Base-by-base conservation (phyloP, 92 coral and sea anemone genomes). In the Porites evermanni region DNA sequence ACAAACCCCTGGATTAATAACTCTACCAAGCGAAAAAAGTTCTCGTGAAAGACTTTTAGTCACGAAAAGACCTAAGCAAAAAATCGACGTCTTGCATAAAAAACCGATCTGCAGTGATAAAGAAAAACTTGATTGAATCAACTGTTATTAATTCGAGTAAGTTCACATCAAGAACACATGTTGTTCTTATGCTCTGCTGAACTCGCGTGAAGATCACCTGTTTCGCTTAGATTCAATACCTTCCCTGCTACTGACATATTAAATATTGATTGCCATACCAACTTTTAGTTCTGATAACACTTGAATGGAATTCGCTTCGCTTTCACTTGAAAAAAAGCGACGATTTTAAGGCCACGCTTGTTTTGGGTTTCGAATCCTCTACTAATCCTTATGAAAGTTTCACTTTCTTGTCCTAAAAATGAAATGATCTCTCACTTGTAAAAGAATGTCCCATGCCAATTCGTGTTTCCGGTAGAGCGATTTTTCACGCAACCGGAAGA, bases 401-500 rank as follows among this genome's bases (percentile, higher is more conserved):
- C 77, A 70, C 24, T 86, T 69, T 69, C 71, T 70, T 5, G 32
- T 77, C 51, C 71, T 71, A 51, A 67, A 54, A 54, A 32, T 11
- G 29, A 29, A 61, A 58, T 56, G 18, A 32, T 20, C 32, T 69
- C 47, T 80, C 8, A 17, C 16, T 18, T 16, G 56, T 0, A 54
- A 5, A 26, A 50, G 79, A 77, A 84, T 64, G 74, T 56, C 66
- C 53, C 38, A 12, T 61, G 67, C 67, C 58, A 58, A 67, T 79
- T 19, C 66, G n/a, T 67, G 82, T 54, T 76, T 88, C 94, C 84
- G 82, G 72, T 17, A 47, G 85, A 65, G 20, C 60, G 68, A 72
- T 44, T 83, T 80, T 88, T 89, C 95, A 94, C 97, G 95, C 82
- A 79, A 92, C 94, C 98, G 95, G 98, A 94, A 92, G 82, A 77